A percentile compares a stretch with the other conserved stretches of the same genome.
Evolutionary conservation across 2,113 vertebrate genomes (phyloP).

Genomic region (Dolichotis patagonum): DNA sequence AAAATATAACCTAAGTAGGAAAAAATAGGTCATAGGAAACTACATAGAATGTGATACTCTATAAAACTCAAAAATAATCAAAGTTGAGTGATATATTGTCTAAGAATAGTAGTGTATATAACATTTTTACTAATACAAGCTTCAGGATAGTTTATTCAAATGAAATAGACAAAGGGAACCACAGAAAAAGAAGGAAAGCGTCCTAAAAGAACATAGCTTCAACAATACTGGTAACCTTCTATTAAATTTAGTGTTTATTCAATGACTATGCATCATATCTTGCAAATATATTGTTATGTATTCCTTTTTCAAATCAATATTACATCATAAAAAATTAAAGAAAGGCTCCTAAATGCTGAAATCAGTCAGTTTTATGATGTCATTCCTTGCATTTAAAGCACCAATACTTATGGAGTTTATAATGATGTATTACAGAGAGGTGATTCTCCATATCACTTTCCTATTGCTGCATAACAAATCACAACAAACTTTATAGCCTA

Average conservation of each 20-base stretch:
- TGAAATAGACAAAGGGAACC: not conserved
- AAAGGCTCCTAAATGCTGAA: not conserved
- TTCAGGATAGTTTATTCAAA: not conserved
- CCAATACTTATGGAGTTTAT: not conserved
- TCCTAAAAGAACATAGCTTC: not conserved
- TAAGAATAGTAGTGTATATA: not conserved
- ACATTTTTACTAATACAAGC: not conserved
- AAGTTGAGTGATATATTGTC: not conserved
- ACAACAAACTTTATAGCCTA: not conserved
- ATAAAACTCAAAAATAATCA: slow-evolving; percentile 9
- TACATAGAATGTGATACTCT: not conserved
- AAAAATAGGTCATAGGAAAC: not conserved
- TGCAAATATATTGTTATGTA: not conserved
- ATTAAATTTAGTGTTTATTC: not conserved
- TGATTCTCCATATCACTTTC: not conserved
- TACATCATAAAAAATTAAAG: not conserved
- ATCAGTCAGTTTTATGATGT: not conserved
- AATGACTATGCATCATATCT: not conserved
- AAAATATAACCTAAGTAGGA: not conserved
- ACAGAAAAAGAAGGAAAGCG: not conserved
- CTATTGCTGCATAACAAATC: not conserved
- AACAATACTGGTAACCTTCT: not conserved
- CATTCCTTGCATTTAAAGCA: not conserved
- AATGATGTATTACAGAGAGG: not conserved
- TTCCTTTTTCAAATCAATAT: not conserved